Conservation (phyloP, 1,140 invertebrate species). For the Manduca sexta region DNA sequence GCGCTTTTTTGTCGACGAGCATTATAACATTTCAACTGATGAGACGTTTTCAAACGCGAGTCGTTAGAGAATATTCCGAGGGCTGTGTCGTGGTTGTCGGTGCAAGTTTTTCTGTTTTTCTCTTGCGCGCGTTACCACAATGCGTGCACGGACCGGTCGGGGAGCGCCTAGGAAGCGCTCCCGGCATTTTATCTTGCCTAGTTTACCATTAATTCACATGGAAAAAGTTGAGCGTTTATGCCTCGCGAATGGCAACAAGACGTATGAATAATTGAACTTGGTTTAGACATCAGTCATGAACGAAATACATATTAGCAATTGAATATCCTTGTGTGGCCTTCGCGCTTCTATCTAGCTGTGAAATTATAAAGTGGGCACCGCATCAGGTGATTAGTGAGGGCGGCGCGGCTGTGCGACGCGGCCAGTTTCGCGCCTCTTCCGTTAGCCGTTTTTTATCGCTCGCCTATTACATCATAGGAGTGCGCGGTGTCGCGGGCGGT, state of each 20-base stretch:
- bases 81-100: slow-evolving; percentile 12
- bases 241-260: slow-evolving; percentile 20
- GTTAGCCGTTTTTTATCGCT: slow-evolving; percentile 48
- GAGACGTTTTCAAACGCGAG: slow-evolving; percentile 5
- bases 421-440: slow-evolving; percentile 49
- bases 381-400: slow-evolving; percentile 34
- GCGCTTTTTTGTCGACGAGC: slow-evolving; percentile 5
- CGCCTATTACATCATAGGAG: slow-evolving; percentile 58
- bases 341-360: slow-evolving; percentile 10
- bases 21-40: slow-evolving; percentile 10
- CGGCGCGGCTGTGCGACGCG: slow-evolving; percentile 20
- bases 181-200: slow-evolving; percentile 32
- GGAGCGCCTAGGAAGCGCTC: slow-evolving; percentile 36
- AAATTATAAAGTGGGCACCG: slow-evolving; percentile 24
- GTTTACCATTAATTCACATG: slow-evolving; percentile 26
- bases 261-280: slow-evolving; percentile 31
- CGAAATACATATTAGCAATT: too few species aligned
- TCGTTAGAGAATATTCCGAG: slow-evolving; percentile 25
- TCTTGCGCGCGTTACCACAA: slow-evolving; percentile 37
- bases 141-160: slow-evolving; percentile 36
- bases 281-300: slow-evolving; percentile 13
- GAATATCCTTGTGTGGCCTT: slow-evolving; percentile 7
- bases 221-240: slow-evolving; percentile 31
- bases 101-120: slow-evolving; percentile 48
- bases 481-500: slow-evolving; percentile 22